Percentiles rank a stretch among this genome's conserved stretches.
Conservation (phyloP, 2,113 vertebrate genomes). For the Campylorhamphus procurvoides region DNA sequence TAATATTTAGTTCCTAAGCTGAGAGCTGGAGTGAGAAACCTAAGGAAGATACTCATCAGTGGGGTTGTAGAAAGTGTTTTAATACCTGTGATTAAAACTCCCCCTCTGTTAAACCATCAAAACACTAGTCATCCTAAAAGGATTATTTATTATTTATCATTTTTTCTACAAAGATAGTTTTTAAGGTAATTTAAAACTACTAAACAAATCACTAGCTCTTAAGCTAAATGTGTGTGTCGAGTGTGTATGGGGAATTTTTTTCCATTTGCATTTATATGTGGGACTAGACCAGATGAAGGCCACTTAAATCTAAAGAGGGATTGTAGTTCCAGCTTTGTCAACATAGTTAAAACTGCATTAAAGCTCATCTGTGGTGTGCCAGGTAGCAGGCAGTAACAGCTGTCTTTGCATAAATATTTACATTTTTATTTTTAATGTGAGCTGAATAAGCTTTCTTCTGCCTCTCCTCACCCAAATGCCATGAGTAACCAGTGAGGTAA, state of each 20-base stretch:
- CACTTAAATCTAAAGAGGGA: background rate
- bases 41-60: background rate
- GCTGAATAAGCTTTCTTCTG: background rate
- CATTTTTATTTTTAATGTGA: background rate
- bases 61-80: background rate
- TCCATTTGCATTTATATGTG: background rate
- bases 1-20: background rate
- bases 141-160: background rate
- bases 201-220: background rate
- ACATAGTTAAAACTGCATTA: background rate
- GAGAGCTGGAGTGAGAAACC: background rate
- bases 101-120: background rate
- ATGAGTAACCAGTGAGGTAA: background rate
- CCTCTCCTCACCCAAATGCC: background rate
- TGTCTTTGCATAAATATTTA: background rate
- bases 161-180: background rate
- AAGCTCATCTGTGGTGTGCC: background rate
- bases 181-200: background rate
- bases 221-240: background rate
- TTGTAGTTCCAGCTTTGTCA: background rate
- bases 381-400: background rate
- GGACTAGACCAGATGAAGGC: background rate
- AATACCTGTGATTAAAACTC: background rate
- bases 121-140: background rate
- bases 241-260: background rate